Base-by-base conservation (phyloP, 2,888 invertebrate genomes). In the Hirtodrosophila trivittata region DNA sequence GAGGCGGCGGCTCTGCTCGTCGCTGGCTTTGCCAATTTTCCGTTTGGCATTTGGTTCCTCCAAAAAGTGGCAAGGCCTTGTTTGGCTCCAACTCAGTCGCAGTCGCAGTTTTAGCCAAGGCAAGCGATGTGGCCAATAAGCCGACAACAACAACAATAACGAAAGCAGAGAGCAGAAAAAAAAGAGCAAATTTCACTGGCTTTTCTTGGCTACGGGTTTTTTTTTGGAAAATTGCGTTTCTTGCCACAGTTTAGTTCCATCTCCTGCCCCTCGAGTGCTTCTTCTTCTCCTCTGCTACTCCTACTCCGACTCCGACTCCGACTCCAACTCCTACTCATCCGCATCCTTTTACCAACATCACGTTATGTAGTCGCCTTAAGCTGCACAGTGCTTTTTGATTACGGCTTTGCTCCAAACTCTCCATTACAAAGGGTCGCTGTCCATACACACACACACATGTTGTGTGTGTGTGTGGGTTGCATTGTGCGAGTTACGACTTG, bases 191-290 rank as follows among this genome's bases (percentile, higher is more conserved):
- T 38, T 38, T 43, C 50, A 54, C 42, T 64, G 55, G 75, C 58
- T 72, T 85, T 85, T 72, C 75, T 81, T 81, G 75, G 59, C 74
- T 67, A 49, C 55, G 68, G 71, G 71, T 72, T 76, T 64, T 26
- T 47, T 28, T 28, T 21, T 21, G 56, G 63, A 60, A 71, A 84
- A 84, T 84, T 84, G 82, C 77, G 77, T 84, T 76, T 42, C 52
- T 58, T 70, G 56, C 54, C 66, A 37, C 50, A 52, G 35, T 60
- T 56, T 37, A 39, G 50, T 57, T 57, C 32, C 26, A 28, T 52
- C 35, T 14, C 28, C 5, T n/a, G 7, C 28, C n/a, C 9, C 28
- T n/a, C 28, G 2, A 28, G 28, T n/a, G 3, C 10, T 7, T 26
- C 12, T 3, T 30, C 3, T 41, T 37, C 41, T 16, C 35, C 26